Evolutionary conservation across 2,797 vertebrate genomes (phyloP).

Genomic region (Echiichthys vipera): DNA sequence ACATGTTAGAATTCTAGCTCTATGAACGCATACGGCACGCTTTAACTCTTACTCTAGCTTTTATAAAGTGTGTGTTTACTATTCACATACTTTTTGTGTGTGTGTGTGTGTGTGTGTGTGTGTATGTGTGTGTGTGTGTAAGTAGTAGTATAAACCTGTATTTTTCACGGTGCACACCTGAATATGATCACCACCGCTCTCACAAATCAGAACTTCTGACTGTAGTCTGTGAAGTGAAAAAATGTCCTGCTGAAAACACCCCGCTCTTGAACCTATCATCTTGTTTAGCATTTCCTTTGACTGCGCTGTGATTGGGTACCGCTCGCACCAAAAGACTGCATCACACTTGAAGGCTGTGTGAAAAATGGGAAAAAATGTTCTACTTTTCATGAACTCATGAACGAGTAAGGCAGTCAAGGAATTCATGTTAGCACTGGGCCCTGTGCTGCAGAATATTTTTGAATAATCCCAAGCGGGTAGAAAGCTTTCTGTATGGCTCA

Average conservation of each 20-base stretch:
- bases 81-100: conserved; percentile 6
- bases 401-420: conserved; percentile 45
- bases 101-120: not conserved
- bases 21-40: not conserved
- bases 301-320: conserved; percentile 39
- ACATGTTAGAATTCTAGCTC: not conserved
- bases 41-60: not conserved
- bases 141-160: conserved; percentile 5
- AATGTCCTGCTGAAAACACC: conserved; percentile 34
- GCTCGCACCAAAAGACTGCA: conserved; percentile 44
- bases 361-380: conserved; percentile 56
- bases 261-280: conserved; percentile 36
- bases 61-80: conserved; percentile 2
- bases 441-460: conserved; percentile 64
- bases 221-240: conserved; percentile 46
- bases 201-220: conserved; percentile 38
- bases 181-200: conserved; percentile 25
- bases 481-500: conserved; percentile 44
- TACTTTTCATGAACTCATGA: conserved; percentile 51
- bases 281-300: conserved; percentile 64
- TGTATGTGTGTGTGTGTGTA: not conserved
- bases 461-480: conserved; percentile 63
- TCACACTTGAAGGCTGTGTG: conserved; percentile 43
- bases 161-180: conserved; percentile 39
- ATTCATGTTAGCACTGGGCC: conserved; percentile 46